Conservation (phyloP, 2,113 vertebrate genomes). For the Corvus moneduloides region DNA sequence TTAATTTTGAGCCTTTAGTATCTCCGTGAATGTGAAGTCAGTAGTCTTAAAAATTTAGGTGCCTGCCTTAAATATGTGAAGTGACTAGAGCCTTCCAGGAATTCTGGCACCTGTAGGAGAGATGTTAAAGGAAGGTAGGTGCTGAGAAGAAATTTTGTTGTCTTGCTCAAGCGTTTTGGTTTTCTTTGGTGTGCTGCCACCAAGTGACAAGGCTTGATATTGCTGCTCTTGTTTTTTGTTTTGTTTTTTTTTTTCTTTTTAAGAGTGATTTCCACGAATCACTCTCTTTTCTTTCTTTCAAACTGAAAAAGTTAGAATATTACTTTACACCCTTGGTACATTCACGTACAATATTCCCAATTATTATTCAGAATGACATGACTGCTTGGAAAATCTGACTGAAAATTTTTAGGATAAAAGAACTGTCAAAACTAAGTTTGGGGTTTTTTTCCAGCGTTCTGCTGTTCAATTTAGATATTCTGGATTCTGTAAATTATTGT, state of each 20-base stretch:
- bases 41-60: not conserved
- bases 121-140: not conserved
- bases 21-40: not conserved
- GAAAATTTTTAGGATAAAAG: not conserved
- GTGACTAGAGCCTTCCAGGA: not conserved
- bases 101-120: not conserved
- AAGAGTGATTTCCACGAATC: not conserved
- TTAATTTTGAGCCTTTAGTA: not conserved
- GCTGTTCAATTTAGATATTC: not conserved
- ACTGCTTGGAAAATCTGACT: not conserved
- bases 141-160: not conserved
- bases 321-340: not conserved
- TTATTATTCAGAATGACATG: not conserved
- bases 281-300: not conserved
- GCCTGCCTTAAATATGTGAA: not conserved
- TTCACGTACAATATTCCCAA: rapidly evolving
- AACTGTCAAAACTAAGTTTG: not conserved
- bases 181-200: conserved; percentile 50
- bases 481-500: not conserved
- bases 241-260: not conserved
- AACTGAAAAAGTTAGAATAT: not conserved
- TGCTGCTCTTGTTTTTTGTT: not conserved
- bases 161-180: not conserved
- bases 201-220: not conserved
- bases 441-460: not conserved